Conservation (phyloP, 2,113 vertebrate genomes). For the Colossoma macropomum region DNA sequence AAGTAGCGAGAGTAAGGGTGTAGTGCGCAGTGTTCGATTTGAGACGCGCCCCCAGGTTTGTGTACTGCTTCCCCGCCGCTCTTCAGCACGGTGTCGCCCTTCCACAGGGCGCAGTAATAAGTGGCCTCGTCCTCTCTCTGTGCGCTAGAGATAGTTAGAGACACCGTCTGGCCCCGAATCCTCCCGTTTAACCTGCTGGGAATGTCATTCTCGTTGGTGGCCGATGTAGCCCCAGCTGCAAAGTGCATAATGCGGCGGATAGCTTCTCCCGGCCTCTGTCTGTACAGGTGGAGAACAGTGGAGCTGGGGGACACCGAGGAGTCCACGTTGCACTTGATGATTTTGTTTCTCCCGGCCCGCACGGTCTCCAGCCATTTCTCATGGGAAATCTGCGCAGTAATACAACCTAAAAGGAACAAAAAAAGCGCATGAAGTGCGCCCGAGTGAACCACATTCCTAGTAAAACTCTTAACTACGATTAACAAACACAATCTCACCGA, state of each 20-base stretch:
- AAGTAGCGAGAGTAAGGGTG: too few species aligned
- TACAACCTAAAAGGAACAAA: slow-evolving; percentile 14
- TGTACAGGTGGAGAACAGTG: slow-evolving; percentile 19
- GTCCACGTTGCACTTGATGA: slow-evolving; percentile 8
- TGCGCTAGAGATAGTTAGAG: background rate
- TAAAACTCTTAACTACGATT: background rate
- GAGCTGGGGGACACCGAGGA: background rate
- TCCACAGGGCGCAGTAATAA: slow-evolving; percentile 42
- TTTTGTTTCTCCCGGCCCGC: background rate
- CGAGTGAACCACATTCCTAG: background rate
- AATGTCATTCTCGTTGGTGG: background rate
- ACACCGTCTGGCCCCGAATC: background rate
- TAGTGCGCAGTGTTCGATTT: too few species aligned
- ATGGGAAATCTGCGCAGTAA: slow-evolving; percentile 2
- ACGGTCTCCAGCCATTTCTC: fast-evolving
- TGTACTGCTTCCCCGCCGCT: background rate
- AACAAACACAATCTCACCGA: slow-evolving; percentile 5
- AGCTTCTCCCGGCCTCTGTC: background rate
- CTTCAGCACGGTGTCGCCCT: slow-evolving; percentile 24
- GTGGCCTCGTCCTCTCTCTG: background rate
- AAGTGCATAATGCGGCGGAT: slow-evolving; percentile 30
- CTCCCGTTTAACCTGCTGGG: background rate
- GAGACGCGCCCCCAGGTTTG: background rate
- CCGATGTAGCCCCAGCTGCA: background rate
- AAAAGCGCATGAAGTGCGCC: background rate